phyloP scores from a whole-genome alignment of 1,140 invertebrate genomes.

The Antheraea pernyi region DNA sequence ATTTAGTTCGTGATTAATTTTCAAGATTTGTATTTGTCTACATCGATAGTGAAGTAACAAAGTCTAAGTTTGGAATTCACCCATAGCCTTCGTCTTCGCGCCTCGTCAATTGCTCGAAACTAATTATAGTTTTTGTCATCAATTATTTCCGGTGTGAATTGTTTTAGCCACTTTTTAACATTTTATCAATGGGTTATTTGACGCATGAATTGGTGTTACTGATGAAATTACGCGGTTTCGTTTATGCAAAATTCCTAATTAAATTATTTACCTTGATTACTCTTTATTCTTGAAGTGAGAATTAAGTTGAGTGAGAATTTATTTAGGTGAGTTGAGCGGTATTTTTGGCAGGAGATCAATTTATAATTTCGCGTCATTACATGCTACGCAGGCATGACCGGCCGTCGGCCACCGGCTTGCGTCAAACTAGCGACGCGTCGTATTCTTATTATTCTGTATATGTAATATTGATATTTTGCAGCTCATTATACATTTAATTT shows the following conservation, averaged over 20 bases:
- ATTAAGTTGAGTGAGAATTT: no score
- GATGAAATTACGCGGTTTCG: neutral
- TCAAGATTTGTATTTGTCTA: neutral
- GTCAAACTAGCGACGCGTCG: no score
- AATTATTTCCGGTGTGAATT: slow-evolving; percentile 25
- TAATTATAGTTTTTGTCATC: slow-evolving; percentile 47
- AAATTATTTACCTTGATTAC: neutral
- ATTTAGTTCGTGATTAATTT: neutral
- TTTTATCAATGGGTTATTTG: slow-evolving; percentile 21
- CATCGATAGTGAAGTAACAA: neutral
- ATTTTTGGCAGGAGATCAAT: no score
- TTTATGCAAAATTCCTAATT: neutral
- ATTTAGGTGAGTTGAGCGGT: no score
- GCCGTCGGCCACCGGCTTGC: no score
- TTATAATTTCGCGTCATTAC: no score
- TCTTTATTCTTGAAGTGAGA: no score
- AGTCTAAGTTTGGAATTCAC: slow-evolving; percentile 8
- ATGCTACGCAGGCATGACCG: no score
- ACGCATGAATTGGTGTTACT: slow-evolving; percentile 8
- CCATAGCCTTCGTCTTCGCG: slow-evolving; percentile 36
- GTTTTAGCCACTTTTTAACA: slow-evolving; percentile 27
- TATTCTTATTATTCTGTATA: no score
- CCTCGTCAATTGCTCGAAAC: slow-evolving; percentile 35
- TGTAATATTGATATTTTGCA: no score
- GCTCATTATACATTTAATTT: no score